phyloP scores from a whole-genome alignment of 1,140 invertebrate genomes.

The Drosophila serrata region DNA sequence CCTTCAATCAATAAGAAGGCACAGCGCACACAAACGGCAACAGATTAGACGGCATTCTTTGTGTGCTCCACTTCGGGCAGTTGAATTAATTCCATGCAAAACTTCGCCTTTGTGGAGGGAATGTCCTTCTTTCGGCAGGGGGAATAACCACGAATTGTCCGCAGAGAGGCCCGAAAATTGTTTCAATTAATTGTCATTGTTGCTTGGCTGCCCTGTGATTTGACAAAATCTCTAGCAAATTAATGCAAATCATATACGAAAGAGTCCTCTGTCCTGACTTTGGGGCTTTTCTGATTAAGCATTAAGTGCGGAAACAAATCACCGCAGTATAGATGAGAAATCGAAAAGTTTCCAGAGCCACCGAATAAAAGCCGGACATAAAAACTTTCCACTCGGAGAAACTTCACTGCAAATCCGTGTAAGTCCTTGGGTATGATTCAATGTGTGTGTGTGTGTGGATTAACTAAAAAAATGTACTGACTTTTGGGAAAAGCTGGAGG shows the following conservation, averaged over 20 bases:
- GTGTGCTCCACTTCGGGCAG: conserved; percentile 25
- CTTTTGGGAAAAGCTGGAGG: neutral
- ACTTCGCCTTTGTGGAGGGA: conserved; percentile 60
- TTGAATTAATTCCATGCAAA: conserved; percentile 78
- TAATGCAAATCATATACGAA: conserved; percentile 57
- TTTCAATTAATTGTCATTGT: conserved; percentile 82
- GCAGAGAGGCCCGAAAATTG: conserved; percentile 46
- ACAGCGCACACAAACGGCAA: conserved; percentile 57
- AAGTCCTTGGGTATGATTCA: conserved; percentile 24
- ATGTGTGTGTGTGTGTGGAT: conserved; percentile 15
- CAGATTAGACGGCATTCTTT: conserved; percentile 59
- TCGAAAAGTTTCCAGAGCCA: conserved; percentile 52
- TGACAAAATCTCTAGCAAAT: conserved; percentile 43
- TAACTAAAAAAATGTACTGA: conserved; percentile 5
- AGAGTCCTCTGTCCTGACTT: conserved; percentile 2
- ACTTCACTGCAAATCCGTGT: conserved; percentile 44
- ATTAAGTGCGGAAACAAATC: conserved; percentile 25
- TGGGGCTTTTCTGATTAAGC: conserved; percentile 23
- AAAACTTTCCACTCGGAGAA: conserved; percentile 65
- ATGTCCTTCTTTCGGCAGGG: neutral
- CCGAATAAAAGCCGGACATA: conserved; percentile 38
- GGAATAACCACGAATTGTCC: conserved; percentile 1
- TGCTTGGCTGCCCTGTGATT: conserved; percentile 49
- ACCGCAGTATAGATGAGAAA: conserved; percentile 19
- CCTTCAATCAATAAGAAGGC: conserved; percentile 71